Percentiles rank a stretch among this genome's conserved stretches.
phyloP scores from a whole-genome alignment of 1,140 invertebrate genomes.

The Plodia interpunctella region DNA sequence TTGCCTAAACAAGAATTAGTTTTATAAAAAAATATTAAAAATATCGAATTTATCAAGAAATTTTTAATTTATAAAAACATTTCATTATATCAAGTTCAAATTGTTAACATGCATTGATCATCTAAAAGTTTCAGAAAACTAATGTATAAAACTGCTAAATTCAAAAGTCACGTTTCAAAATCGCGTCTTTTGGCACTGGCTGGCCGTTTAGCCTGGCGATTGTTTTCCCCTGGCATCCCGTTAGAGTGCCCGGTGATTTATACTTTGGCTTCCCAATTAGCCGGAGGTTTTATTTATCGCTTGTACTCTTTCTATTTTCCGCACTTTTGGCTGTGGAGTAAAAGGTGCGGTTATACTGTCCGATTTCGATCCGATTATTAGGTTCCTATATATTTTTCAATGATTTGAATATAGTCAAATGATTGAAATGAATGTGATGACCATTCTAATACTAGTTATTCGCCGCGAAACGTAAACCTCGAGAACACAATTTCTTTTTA shows the following conservation, averaged over 20 bases:
- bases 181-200: slow-evolving; percentile 23
- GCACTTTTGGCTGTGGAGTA: slow-evolving; percentile 30
- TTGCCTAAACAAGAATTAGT: too few species aligned
- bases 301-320: slow-evolving; percentile 39
- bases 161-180: slow-evolving; percentile 19
- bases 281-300: slow-evolving; percentile 41
- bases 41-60: too few species aligned
- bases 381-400: too few species aligned
- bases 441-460: too few species aligned
- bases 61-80: background rate
- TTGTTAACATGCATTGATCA: too few species aligned
- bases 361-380: slow-evolving; percentile 12
- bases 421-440: too few species aligned
- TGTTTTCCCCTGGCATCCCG: slow-evolving; percentile 34
- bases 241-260: slow-evolving; percentile 37
- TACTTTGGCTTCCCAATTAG: slow-evolving; percentile 42
- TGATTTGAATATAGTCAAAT: too few species aligned
- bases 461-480: too few species aligned
- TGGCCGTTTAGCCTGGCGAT: slow-evolving; percentile 25
- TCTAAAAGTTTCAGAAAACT: too few species aligned
- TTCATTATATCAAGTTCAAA: too few species aligned
- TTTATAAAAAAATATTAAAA: too few species aligned
- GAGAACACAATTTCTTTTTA: too few species aligned
- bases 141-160: background rate
- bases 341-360: background rate